These are phyloP conservation scores for Brachionus paranguensis DNA, from an alignment of 1,140 invertebrate genomes.

Conservation along the genomic window DNA sequence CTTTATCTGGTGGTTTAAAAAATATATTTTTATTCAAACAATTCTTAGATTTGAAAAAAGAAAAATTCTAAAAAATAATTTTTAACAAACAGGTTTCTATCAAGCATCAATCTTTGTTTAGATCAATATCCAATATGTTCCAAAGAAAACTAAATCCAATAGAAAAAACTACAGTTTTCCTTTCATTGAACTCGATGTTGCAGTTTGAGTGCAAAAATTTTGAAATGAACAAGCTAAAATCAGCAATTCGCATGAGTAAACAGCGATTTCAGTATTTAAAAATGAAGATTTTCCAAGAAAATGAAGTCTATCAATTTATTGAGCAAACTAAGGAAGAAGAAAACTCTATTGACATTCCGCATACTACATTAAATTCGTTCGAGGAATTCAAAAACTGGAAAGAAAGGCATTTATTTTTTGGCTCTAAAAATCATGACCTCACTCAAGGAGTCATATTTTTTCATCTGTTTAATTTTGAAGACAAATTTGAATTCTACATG, in stretches of 20 bases:
- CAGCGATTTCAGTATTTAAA: not conserved
- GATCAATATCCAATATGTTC: not conserved
- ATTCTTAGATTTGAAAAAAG: no score
- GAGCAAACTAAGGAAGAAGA: not conserved
- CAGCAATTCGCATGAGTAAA: not conserved
- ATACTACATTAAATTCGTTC: not conserved
- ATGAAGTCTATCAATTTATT: not conserved
- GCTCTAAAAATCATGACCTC: not conserved
- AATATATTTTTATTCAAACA: no score
- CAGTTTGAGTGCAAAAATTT: not conserved
- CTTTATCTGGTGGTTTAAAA: no score
- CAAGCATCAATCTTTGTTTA: not conserved
- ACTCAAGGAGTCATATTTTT: not conserved
- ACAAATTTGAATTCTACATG: not conserved
- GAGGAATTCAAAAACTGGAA: not conserved
- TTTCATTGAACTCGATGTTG: not conserved
- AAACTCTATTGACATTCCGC: not conserved
- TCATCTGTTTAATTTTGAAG: not conserved
- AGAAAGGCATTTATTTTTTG: not conserved
- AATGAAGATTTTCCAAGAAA: not conserved
- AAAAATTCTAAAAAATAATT: no score
- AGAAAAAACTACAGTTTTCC: not conserved
- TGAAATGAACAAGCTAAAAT: not conserved
- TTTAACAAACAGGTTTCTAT: no score
- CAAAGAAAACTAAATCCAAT: not conserved